Evolutionary conservation across 2,888 invertebrate genomes (phyloP).

Genomic region (Drepana falcataria): DNA sequence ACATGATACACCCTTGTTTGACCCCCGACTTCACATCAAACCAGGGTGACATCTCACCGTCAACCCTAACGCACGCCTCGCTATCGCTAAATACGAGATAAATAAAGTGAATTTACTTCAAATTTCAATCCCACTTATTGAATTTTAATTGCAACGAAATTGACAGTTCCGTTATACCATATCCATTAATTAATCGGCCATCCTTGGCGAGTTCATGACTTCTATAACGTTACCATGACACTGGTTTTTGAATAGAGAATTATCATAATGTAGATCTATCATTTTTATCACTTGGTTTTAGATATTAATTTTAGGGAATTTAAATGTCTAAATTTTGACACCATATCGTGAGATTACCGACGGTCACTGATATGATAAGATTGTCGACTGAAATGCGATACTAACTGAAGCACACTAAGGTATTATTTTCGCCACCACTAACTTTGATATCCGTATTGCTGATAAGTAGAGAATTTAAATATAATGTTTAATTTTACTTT

Average conservation of each 20-base stretch:
- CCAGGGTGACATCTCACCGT: no score
- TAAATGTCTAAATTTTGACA: not conserved
- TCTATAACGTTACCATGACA: no score
- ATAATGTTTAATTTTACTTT: not conserved
- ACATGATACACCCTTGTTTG: no score
- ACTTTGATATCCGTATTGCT: not conserved
- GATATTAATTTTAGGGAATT: not conserved
- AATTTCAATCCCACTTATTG: no score
- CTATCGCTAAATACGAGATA: no score
- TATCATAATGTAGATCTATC: conserved; percentile 19
- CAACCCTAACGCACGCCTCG: no score
- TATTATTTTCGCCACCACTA: not conserved
- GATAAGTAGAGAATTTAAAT: not conserved
- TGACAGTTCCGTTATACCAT: no score
- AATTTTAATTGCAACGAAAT: no score
- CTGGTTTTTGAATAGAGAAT: not conserved
- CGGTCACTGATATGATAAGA: not conserved
- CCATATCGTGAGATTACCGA: not conserved
- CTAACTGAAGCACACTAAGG: not conserved
- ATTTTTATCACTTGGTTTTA: conserved; percentile 18
- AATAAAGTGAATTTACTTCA: no score
- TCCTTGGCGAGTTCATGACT: no score
- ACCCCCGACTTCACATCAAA: no score
- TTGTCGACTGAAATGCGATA: not conserved
- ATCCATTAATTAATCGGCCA: no score